A percentile compares a stretch with the other conserved stretches of the same genome.
phyloP scores from a whole-genome alignment of 2,113 vertebrate species.

The Amphiprion ocellaris region DNA sequence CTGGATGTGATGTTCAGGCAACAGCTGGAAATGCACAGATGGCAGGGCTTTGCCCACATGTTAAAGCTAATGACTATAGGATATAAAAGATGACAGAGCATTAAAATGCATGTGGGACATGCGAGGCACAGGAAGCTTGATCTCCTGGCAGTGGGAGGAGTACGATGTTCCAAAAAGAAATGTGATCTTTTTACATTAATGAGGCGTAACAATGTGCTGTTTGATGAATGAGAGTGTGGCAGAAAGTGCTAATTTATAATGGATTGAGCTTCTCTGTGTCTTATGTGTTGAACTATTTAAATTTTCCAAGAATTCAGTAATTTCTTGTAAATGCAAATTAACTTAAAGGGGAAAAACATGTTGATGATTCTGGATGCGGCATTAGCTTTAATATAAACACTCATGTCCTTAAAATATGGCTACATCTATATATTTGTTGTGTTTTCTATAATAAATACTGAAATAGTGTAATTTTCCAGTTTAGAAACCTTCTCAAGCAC shows the following conservation, averaged over 20 bases:
- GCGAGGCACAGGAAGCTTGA: slow-evolving; percentile 17
- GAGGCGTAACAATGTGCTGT: background rate
- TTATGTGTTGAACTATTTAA: background rate
- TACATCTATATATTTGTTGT: background rate
- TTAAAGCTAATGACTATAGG: slow-evolving; percentile 52
- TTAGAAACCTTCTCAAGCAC: background rate
- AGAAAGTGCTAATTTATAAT: slow-evolving; percentile 20
- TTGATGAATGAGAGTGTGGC: slow-evolving; percentile 37
- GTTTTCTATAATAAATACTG: slow-evolving; percentile 9
- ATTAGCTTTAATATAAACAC: background rate
- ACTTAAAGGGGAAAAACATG: too few species aligned
- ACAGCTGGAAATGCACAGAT: slow-evolving; percentile 67
- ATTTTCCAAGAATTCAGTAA: background rate
- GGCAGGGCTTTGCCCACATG: slow-evolving; percentile 51
- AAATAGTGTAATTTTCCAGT: background rate
- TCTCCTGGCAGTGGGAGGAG: slow-evolving; percentile 22
- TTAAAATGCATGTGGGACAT: slow-evolving; percentile 59
- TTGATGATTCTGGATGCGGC: too few species aligned
- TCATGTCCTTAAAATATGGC: too few species aligned
- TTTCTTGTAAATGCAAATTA: background rate
- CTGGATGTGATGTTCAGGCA: slow-evolving; percentile 13
- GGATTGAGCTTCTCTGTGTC: slow-evolving; percentile 17
- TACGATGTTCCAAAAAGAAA: slow-evolving; percentile 28
- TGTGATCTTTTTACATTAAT: slow-evolving; percentile 30
- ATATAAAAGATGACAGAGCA: slow-evolving; percentile 47